A percentile compares a stretch with the other conserved stretches of the same genome.
Conservation (phyloP, 2,888 invertebrate genomes). For the Congeria kusceri region DNA sequence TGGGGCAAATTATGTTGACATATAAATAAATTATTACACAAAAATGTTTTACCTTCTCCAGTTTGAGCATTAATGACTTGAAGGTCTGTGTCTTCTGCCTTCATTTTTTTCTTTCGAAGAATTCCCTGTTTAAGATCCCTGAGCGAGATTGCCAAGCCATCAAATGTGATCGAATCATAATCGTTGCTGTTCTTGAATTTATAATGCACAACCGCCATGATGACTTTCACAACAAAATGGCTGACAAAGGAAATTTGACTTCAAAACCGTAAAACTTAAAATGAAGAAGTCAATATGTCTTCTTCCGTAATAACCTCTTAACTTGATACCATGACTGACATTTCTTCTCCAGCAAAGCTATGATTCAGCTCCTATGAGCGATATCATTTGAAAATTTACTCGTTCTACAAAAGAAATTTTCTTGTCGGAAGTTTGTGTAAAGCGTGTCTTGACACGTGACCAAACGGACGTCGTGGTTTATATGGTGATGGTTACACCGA, state of each 20-base stretch:
- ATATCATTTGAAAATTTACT: background rate
- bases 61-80: slow-evolving; percentile 98
- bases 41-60: slow-evolving; percentile 92
- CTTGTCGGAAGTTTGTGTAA: background rate
- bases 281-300: too few species aligned
- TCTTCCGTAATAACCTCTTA: too few species aligned
- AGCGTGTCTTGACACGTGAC: background rate
- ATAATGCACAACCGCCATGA: slow-evolving; percentile 96
- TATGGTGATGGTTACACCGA: too few species aligned
- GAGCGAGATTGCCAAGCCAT: slow-evolving; percentile 98
- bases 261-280: too few species aligned
- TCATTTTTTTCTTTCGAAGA: slow-evolving; percentile 96
- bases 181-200: slow-evolving; percentile 99
- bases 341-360: too few species aligned
- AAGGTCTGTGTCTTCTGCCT: slow-evolving; percentile 97
- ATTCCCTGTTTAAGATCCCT: slow-evolving; percentile 97
- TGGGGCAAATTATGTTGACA: too few species aligned
- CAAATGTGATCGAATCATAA: slow-evolving; percentile 98
- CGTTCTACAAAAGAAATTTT: background rate
- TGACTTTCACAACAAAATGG: too few species aligned
- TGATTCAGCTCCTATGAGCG: too few species aligned
- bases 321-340: too few species aligned
- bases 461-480: too few species aligned
- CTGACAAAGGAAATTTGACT: too few species aligned
- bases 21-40: background rate